Percentiles rank a stretch among this genome's conserved stretches.
Conservation (phyloP, 2,797 vertebrate genomes). For the Poecilia picta region DNA sequence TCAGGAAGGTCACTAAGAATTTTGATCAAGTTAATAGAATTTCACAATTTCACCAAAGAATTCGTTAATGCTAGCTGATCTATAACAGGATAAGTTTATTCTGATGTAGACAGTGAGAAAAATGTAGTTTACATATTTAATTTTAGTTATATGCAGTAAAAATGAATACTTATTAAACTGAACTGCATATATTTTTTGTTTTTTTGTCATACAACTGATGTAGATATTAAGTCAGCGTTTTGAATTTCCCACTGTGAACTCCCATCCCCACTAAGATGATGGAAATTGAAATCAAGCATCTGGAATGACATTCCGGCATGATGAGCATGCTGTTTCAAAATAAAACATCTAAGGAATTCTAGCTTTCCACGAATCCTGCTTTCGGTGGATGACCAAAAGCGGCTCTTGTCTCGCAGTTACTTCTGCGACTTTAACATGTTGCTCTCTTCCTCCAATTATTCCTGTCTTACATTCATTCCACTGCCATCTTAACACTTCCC, state of each 20-base stretch:
- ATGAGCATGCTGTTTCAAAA: slow-evolving; percentile 20
- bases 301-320: slow-evolving; percentile 14
- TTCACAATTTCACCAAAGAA: not conserved
- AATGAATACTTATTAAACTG: not conserved
- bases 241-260: not conserved
- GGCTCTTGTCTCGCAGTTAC: slow-evolving; percentile 3
- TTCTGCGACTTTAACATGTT: not conserved
- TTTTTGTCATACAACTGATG: not conserved
- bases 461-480: not conserved
- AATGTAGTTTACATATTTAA: not conserved
- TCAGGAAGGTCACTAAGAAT: not conserved
- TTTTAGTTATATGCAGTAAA: not conserved
- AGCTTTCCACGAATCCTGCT: not conserved
- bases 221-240: not conserved
- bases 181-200: not conserved
- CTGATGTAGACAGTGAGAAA: not conserved
- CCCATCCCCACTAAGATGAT: not conserved
- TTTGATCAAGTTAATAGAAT: not conserved
- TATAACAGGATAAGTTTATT: not conserved
- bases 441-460: not conserved
- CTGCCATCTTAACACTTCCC: not conserved
- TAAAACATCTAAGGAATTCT: slow-evolving; percentile 1
- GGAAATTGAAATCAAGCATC: not conserved
- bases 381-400: slow-evolving; percentile 18
- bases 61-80: not conserved